Evolutionary conservation across 2,113 vertebrate species (phyloP).

Genomic region (Sinocyclocheilus anophthalmus): DNA sequence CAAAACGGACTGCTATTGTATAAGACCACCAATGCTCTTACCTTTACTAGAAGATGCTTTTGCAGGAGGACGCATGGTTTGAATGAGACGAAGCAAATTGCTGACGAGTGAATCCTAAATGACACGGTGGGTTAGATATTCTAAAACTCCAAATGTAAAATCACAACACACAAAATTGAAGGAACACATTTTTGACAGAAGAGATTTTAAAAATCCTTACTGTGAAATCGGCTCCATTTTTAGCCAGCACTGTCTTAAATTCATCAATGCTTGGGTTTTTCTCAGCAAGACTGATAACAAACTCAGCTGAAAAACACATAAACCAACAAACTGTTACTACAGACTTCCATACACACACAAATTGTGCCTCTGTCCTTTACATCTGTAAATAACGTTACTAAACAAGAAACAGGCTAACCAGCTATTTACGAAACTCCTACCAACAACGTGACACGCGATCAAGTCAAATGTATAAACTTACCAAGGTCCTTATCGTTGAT

Average conservation of each 20-base stretch:
- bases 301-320: slow-evolving; percentile 81
- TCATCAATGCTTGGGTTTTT: slow-evolving; percentile 86
- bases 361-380: background rate
- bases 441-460: background rate
- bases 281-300: slow-evolving; percentile 93
- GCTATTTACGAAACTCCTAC: background rate
- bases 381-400: background rate
- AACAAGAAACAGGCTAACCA: background rate
- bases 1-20: no score
- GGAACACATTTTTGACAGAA: background rate
- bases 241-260: slow-evolving; percentile 83
- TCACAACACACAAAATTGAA: background rate
- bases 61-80: slow-evolving; percentile 91
- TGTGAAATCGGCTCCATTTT: slow-evolving; percentile 96
- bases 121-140: background rate
- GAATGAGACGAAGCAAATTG: slow-evolving; percentile 93
- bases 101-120: slow-evolving; percentile 90
- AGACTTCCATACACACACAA: background rate
- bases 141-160: background rate
- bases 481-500: slow-evolving; percentile 96
- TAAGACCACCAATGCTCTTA: background rate
- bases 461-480: slow-evolving; percentile 60
- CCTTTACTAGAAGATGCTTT: slow-evolving; percentile 78
- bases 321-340: background rate
- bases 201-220: slow-evolving; percentile 70